Base-by-base conservation (phyloP, 2,888 invertebrate genomes). In the Drosophila helvetica region DNA sequence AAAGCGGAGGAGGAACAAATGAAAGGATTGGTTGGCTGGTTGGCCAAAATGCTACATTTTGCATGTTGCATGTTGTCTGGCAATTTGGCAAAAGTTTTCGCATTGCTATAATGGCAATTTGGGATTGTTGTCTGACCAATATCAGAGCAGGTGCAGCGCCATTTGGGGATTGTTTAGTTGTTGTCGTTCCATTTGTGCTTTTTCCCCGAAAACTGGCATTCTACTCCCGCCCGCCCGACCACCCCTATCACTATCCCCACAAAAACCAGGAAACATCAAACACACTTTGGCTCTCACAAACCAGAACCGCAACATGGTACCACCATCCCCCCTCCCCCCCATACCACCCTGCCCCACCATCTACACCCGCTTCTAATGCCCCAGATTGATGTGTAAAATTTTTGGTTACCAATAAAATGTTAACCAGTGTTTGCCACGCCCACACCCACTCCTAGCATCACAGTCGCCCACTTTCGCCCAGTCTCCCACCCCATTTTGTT, bases 361-460 rank as follows among this genome's bases (percentile, higher is more conserved):
- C 5, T 0, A 22, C 54, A 15, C 8, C 56, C 42, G n/a, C n/a
- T 30, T 30, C 52, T 47, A 22, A 43, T 52, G 33, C 63, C 46
- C 45, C 38, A 56, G 60, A 78, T 86, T 78, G 78, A 86, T 83
- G 82, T 83, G 88, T 76, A 67, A 83, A 78, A 88, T 83, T 88
- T 83, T 74, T 88, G 83, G 83, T 88, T 86, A 73, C 81, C 84
- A 88, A 88, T 83, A 88, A 84, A 83, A 88, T 83, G 86, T 66
- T 72, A 78, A 80, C 84, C 64, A 62, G 68, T 18, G 33, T 27
- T 15, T 22, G 43, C 43, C 70, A 52, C 57, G 42, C 50, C 42
- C 60, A 55, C 43, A 17, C 27, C 27, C 6, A 25, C 25, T 25
- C 25, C 25, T 25, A 25, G 6, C 25, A 7, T 25, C 27, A 27